phyloP scores from a whole-genome alignment of 1,140 invertebrate species.

The Bombyx mandarina region DNA sequence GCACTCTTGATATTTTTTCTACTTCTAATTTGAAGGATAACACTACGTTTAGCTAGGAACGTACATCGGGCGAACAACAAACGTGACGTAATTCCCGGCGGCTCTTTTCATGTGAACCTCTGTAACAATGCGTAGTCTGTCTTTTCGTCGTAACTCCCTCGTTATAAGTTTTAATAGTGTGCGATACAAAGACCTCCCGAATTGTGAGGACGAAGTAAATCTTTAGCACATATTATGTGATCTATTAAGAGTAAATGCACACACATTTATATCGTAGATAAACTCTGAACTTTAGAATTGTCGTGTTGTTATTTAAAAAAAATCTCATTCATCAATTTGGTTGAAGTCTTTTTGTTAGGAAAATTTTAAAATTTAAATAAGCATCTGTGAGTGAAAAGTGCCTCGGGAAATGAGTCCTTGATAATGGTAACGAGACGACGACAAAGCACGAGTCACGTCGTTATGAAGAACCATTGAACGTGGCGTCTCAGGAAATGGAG shows the following conservation, averaged over 20 bases:
- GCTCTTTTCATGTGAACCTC: conserved; percentile 16
- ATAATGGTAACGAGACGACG: conserved; percentile 26
- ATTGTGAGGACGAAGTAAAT: conserved; percentile 21
- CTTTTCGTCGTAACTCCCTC: conserved; percentile 28
- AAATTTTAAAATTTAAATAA: too few relatives aligned
- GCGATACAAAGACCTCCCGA: conserved; percentile 33
- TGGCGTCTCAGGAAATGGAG: conserved; percentile 21
- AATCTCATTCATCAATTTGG: too few relatives aligned
- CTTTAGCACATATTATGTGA: not conserved
- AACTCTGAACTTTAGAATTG: too few relatives aligned
- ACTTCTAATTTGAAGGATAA: too few relatives aligned
- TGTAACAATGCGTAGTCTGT: conserved; percentile 18
- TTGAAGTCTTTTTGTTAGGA: too few relatives aligned
- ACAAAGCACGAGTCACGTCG: conserved; percentile 33
- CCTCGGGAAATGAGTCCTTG: conserved; percentile 11
- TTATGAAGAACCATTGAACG: conserved; percentile 33
- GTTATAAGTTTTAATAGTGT: conserved; percentile 56
- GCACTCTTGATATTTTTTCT: too few relatives aligned
- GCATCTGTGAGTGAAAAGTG: too few relatives aligned
- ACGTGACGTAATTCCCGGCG: conserved; percentile 8
- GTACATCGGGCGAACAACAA: not conserved
- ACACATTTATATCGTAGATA: too few relatives aligned
- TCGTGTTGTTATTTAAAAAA: too few relatives aligned
- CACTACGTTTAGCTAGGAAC: not conserved
- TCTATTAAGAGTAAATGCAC: too few relatives aligned